Evolutionary conservation across 2,113 vertebrate species (phyloP).

Genomic region (Leucosticte australis): DNA sequence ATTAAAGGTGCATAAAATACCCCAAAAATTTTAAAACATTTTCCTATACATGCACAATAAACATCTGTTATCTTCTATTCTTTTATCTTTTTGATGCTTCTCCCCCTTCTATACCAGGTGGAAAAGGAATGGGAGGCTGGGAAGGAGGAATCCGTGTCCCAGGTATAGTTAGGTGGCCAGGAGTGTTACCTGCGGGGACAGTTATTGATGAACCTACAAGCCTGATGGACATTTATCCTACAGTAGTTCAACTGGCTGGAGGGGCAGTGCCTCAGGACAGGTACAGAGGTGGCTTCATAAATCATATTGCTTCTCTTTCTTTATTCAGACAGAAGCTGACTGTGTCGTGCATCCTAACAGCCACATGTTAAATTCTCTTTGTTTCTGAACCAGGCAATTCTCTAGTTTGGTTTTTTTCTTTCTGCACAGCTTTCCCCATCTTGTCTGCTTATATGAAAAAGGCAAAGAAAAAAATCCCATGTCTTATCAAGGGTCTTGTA

Average conservation of each 20-base stretch:
- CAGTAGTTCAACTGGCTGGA: conserved; percentile 79
- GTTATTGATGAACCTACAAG: conserved; percentile 85
- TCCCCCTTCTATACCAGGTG: conserved; percentile 68
- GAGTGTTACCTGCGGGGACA: conserved; percentile 78
- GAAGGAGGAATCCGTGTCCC: conserved; percentile 94
- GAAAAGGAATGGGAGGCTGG: conserved; percentile 92
- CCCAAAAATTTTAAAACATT: neutral
- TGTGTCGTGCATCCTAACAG: neutral
- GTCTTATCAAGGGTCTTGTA: neutral
- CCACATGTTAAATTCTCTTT: neutral
- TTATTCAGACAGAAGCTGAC: neutral
- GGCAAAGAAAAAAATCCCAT: neutral
- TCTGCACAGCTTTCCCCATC: neutral
- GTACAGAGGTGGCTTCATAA: conserved; percentile 59
- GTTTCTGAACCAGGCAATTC: neutral
- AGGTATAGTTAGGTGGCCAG: conserved; percentile 89
- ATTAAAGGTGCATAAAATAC: neutral
- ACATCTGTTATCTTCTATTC: neutral
- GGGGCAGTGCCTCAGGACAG: conserved; percentile 77
- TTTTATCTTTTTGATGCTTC: neutral
- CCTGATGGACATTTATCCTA: conserved; percentile 93
- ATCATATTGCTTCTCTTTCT: neutral
- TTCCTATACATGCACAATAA: neutral
- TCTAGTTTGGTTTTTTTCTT: neutral
- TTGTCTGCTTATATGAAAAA: neutral